These are phyloP conservation scores for Trinectes maculatus DNA, from an alignment of 2,113 vertebrate species.

Conservation along the genomic window DNA sequence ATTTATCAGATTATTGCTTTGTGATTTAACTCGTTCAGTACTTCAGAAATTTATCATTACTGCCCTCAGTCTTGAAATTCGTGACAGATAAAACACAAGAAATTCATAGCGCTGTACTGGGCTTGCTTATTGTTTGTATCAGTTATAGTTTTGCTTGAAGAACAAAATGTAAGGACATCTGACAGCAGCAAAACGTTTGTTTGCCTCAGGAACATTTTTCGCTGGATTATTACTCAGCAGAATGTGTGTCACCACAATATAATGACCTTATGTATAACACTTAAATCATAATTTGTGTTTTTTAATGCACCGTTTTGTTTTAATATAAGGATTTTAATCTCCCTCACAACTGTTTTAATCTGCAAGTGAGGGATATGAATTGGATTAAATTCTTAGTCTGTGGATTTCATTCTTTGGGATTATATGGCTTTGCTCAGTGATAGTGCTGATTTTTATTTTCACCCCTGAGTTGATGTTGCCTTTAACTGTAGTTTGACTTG, in stretches of 20 bases:
- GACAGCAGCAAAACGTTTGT: neutral
- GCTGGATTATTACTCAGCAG: conserved; percentile 13
- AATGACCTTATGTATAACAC: conserved; percentile 47
- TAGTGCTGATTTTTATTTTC: conserved; percentile 66
- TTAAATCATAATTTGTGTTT: conserved; percentile 24
- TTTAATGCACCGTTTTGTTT: conserved; percentile 12
- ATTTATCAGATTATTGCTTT: conserved; percentile 3
- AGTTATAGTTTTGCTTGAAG: neutral
- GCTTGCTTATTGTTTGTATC: neutral
- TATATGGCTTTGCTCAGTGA: conserved; percentile 75
- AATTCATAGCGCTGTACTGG: neutral
- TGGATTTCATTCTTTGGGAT: conserved; percentile 73
- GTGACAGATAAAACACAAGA: conserved; percentile 1
- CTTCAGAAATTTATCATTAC: neutral
- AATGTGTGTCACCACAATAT: conserved; percentile 27
- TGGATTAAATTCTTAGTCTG: conserved; percentile 77
- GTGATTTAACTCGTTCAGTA: neutral
- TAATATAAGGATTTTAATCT: conserved; percentile 56
- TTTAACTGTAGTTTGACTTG: conserved; percentile 12
- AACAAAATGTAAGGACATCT: neutral
- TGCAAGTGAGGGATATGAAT: conserved; percentile 57
- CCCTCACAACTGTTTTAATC: conserved; percentile 47
- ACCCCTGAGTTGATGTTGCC: conserved; percentile 36
- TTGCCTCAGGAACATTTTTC: conserved; percentile 22
- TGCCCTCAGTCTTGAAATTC: neutral